Conservation (phyloP, 1,140 invertebrate species). For the Rhynchophorus ferrugineus region DNA sequence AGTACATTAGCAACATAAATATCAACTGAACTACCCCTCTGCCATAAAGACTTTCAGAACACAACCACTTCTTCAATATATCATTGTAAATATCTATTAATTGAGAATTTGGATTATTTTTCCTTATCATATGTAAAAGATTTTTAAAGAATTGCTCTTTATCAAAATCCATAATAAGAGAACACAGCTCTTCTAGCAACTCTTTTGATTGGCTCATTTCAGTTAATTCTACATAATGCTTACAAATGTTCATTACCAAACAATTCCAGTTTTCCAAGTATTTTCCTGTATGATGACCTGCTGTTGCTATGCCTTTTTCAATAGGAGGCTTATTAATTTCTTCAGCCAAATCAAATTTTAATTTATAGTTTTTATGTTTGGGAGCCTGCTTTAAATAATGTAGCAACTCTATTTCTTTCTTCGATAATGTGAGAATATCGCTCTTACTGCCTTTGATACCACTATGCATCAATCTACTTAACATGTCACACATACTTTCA, state of each 20-base stretch:
- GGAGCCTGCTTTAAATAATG: slow-evolving; percentile 26
- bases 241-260: slow-evolving; percentile 45
- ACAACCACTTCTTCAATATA: slow-evolving; percentile 45
- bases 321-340: no score
- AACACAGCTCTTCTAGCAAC: slow-evolving; percentile 40
- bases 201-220: slow-evolving; percentile 35
- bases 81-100: slow-evolving; percentile 45
- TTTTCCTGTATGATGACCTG: not conserved
- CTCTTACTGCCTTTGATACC: no score
- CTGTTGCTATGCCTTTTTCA: not conserved
- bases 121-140: slow-evolving; percentile 34
- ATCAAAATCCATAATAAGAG: slow-evolving; percentile 43
- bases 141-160: slow-evolving; percentile 39
- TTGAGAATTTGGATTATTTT: slow-evolving; percentile 31
- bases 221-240: slow-evolving; percentile 45
- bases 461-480: not conserved
- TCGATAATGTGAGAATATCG: no score
- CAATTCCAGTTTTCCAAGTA: slow-evolving; percentile 41
- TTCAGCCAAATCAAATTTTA: not conserved
- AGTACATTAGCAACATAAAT: slow-evolving; percentile 49
- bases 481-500: not conserved
- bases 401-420: slow-evolving; percentile 14
- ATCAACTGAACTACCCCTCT: slow-evolving; percentile 50
- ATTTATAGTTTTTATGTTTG: not conserved
- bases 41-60: slow-evolving; percentile 37